Conservation (phyloP, 2,888 invertebrate genomes). For the Junonia oenone region DNA sequence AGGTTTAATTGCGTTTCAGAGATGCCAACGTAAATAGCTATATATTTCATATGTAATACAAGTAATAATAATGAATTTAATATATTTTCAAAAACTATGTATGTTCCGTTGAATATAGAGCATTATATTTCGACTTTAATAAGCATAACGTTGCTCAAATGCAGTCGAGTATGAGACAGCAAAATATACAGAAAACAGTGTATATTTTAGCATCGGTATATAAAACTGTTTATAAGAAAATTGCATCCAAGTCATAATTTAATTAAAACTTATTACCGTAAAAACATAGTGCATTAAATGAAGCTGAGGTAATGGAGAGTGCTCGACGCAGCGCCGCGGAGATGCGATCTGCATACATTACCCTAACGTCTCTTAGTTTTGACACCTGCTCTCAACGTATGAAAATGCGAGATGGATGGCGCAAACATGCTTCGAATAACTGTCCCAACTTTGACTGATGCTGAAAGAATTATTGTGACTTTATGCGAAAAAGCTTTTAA, state of each 20-base stretch:
- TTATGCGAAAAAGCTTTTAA: slow-evolving; percentile 18
- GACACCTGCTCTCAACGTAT: slow-evolving; percentile 70
- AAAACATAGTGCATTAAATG: slow-evolving; percentile 46
- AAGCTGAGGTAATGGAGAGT: slow-evolving; percentile 54
- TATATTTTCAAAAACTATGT: too few species aligned
- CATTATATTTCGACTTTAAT: too few species aligned
- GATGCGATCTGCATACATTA: slow-evolving; percentile 79
- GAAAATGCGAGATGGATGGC: slow-evolving; percentile 64
- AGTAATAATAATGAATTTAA: too few species aligned
- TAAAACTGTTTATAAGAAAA: not conserved
- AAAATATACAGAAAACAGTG: too few species aligned
- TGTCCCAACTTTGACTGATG: slow-evolving; percentile 51
- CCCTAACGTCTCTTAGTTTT: slow-evolving; percentile 74
- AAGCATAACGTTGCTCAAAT: too few species aligned
- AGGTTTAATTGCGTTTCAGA: slow-evolving; percentile 23
- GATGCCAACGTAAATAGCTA: too few species aligned
- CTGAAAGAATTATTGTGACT: slow-evolving; percentile 35
- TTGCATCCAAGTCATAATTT: slow-evolving; percentile 14
- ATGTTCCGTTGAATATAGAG: too few species aligned
- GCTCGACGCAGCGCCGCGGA: slow-evolving; percentile 38
- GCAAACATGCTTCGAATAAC: slow-evolving; percentile 66
- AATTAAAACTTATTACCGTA: slow-evolving; percentile 25
- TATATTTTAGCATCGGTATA: too few species aligned
- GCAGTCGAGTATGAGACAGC: too few species aligned
- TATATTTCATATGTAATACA: too few species aligned